These are phyloP conservation scores for Irena cyanogastra DNA, from an alignment of 2,113 vertebrate species.

Conservation along the genomic window DNA sequence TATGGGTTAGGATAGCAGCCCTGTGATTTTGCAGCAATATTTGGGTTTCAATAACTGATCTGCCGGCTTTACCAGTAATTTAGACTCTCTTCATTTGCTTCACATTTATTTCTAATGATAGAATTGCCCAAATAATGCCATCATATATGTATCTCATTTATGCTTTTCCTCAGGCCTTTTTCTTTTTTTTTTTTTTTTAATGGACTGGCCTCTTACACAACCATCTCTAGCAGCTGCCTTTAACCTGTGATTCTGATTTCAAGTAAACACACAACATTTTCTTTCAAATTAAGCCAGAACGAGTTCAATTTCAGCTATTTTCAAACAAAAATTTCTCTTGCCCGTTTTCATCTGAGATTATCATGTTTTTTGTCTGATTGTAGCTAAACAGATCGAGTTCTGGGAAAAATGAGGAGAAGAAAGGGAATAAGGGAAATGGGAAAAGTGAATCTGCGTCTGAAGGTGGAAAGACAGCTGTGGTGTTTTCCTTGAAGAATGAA, in stretches of 20 bases:
- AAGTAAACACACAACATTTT: not conserved
- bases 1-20: not conserved
- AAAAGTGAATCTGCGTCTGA: constrained; percentile 68
- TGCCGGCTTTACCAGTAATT: not conserved
- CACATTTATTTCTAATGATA: not conserved
- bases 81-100: not conserved
- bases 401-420: constrained; percentile 84
- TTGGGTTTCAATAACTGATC: not conserved
- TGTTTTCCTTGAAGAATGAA: constrained; percentile 96
- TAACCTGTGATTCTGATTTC: not conserved
- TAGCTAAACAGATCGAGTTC: constrained; percentile 78
- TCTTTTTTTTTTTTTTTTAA: not conserved
- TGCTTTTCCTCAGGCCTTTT: not conserved
- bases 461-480: constrained; percentile 82
- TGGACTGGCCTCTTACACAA: not conserved
- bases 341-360: not conserved
- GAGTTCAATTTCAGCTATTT: not conserved
- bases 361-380: not conserved
- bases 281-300: not conserved
- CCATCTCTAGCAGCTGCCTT: not conserved
- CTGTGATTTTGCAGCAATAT: not conserved
- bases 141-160: not conserved
- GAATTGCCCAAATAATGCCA: not conserved
- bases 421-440: constrained; percentile 66
- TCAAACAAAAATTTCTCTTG: not conserved